phyloP scores from a whole-genome alignment of 2,888 invertebrate species.

The Sinelater perroti region DNA sequence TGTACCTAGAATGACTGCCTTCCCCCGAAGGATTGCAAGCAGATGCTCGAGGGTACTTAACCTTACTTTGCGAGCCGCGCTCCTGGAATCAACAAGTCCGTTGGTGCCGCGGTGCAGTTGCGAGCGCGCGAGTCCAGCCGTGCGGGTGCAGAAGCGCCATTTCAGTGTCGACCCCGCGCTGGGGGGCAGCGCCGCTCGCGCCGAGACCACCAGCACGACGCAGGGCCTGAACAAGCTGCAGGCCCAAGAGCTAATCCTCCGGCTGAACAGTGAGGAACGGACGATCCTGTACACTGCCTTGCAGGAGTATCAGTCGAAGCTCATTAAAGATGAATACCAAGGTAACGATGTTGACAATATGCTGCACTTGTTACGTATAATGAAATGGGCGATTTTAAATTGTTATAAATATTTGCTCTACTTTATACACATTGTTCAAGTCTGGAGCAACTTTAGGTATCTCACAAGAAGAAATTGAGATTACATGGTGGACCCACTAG shows the following conservation, averaged over 20 bases:
- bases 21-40: constrained; percentile 20
- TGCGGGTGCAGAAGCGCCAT: constrained; percentile 5
- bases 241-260: constrained; percentile 77
- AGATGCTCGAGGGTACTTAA: constrained; percentile 27
- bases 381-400: too few species aligned
- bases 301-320: constrained; percentile 77
- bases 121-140: constrained; percentile 9
- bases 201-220: constrained; percentile 59
- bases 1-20: constrained; percentile 27
- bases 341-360: too few species aligned
- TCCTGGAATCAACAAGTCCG: constrained; percentile 24
- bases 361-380: too few species aligned
- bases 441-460: too few species aligned
- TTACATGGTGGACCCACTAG: too few species aligned
- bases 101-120: constrained; percentile 15
- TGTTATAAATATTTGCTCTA: too few species aligned
- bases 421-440: too few species aligned
- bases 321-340: constrained; percentile 80
- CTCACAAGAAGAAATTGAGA: too few species aligned
- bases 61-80: constrained; percentile 31
- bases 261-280: constrained; percentile 78
- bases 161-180: constrained; percentile 49
- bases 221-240: constrained; percentile 68
- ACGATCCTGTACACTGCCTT: constrained; percentile 73
- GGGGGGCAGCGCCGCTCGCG: constrained; percentile 56